Evolutionary conservation across 2,113 vertebrate species (phyloP), one percentile per base, ranked within the genome.

Genomic region (Noturus placidus): DNA sequence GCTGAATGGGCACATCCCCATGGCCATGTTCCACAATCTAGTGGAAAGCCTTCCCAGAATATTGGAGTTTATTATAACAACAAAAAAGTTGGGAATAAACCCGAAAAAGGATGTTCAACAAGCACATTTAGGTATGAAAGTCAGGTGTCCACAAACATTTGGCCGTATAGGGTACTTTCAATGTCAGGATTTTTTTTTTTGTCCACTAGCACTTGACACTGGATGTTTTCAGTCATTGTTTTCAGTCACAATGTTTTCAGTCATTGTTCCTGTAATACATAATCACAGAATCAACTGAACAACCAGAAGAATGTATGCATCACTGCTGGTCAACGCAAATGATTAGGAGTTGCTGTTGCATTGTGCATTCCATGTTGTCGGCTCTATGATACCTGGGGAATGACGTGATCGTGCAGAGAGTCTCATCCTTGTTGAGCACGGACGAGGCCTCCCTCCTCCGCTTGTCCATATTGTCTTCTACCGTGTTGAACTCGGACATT

Each of bases 401-500:
- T 25, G 98, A 95, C 0, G 98, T 99, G 86, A 99, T 94, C 19
- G 97, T 98, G 92, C 97, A 97, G 80, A 99, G 88, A 3, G 96
- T 97, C 89, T 97, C 95, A 72, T 97, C 95, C 83, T 95, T 92
- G 84, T 93, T 94, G 27, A 99, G 94, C 6, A 99, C 91, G 2
- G 97, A 97, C 0, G 96, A 97, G 0, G 97, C 98, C 90, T 99
- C 98, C 87, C 93, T 94, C 10, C 98, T 94, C 82, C 98, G 95
- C 92, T 98, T 97, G 65, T 95, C 96, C 98, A 99, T 99, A 94
- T 99, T 99, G 91, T 97, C 97, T 91, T 99, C 97, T 3, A 99
- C 98, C 0, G 98, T 99, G 94, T 99, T 99, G 92, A 99, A 99
- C 91, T 99, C 98, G 0, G 98, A 98, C 98, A 99, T 99, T 0